Evolutionary conservation across 2,888 invertebrate genomes (phyloP).

Genomic region (Machimus atricapillus): DNA sequence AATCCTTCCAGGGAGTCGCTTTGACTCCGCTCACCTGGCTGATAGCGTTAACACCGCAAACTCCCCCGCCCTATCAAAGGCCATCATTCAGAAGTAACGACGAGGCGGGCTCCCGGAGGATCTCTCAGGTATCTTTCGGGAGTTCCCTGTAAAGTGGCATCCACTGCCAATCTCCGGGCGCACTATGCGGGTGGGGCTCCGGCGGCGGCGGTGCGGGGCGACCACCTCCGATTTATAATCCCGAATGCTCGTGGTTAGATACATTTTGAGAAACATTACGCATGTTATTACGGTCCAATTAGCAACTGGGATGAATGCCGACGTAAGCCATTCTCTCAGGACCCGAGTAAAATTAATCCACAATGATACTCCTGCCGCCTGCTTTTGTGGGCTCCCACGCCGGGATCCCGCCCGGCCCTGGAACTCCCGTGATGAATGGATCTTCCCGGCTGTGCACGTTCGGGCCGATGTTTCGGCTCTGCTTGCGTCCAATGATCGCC

Average conservation of each 20-base stretch:
- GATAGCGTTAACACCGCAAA: slow-evolving; percentile 6
- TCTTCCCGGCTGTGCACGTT: neutral
- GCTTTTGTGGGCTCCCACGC: neutral
- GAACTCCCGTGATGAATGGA: slow-evolving; percentile 6
- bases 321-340: slow-evolving; percentile 1
- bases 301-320: slow-evolving; percentile 7
- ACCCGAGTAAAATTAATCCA: slow-evolving; percentile 5
- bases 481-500: neutral
- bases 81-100: neutral
- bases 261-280: slow-evolving; percentile 28
- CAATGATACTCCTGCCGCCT: slow-evolving; percentile 13
- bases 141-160: neutral
- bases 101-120: neutral
- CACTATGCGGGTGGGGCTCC: neutral
- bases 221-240: slow-evolving; percentile 22
- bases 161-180: neutral
- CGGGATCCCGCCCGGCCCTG: neutral
- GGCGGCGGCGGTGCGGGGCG: neutral
- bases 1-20: neutral
- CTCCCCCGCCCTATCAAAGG: neutral
- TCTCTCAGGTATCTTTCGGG: neutral
- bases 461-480: neutral
- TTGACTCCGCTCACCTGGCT: neutral
- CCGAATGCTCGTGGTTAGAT: slow-evolving; percentile 6
- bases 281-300: slow-evolving; percentile 27